Evolutionary conservation across 2,113 vertebrate genomes (phyloP).

Genomic region (Xenotilapia longispinis): DNA sequence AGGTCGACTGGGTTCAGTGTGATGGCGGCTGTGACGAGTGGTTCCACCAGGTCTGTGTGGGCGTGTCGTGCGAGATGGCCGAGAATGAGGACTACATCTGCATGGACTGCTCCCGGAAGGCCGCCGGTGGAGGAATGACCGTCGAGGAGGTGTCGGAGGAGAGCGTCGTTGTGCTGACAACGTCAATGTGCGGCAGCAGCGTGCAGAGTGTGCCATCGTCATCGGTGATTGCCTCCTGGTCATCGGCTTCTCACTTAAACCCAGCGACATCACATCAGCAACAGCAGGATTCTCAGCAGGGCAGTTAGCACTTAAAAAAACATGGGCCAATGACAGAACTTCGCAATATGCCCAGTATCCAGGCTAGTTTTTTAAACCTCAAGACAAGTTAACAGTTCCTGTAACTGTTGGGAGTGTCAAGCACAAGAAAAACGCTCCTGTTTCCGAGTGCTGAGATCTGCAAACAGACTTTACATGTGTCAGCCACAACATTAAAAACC

Average conservation of each 20-base stretch:
- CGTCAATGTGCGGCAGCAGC: conserved; percentile 21
- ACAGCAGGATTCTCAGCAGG: conserved; percentile 77
- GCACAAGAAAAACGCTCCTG: conserved; percentile 11
- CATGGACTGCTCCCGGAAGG: conserved; percentile 85
- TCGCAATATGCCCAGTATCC: neutral
- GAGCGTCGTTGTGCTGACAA: conserved; percentile 49
- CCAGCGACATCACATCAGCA: conserved; percentile 14
- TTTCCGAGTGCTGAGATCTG: neutral
- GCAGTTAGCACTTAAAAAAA: conserved; percentile 75
- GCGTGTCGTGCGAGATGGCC: conserved; percentile 96
- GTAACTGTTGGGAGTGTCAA: neutral
- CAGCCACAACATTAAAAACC: neutral
- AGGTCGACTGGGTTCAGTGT: conserved; percentile 99
- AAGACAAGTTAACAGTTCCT: neutral
- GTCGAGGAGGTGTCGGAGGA: conserved; percentile 43
- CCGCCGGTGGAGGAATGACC: neutral
- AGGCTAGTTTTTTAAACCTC: neutral
- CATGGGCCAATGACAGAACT: neutral
- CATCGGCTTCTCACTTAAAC: conserved; percentile 15
- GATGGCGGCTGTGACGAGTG: conserved; percentile 98
- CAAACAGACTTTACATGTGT: neutral
- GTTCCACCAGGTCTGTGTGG: conserved; percentile 98
- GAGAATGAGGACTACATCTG: conserved; percentile 99
- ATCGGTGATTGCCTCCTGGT: conserved; percentile 29
- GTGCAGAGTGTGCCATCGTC: conserved; percentile 19